Evolutionary conservation across 1,140 invertebrate species (phyloP), one percentile per base, ranked within the genome.

Genomic region (Chelonus insularis): DNA sequence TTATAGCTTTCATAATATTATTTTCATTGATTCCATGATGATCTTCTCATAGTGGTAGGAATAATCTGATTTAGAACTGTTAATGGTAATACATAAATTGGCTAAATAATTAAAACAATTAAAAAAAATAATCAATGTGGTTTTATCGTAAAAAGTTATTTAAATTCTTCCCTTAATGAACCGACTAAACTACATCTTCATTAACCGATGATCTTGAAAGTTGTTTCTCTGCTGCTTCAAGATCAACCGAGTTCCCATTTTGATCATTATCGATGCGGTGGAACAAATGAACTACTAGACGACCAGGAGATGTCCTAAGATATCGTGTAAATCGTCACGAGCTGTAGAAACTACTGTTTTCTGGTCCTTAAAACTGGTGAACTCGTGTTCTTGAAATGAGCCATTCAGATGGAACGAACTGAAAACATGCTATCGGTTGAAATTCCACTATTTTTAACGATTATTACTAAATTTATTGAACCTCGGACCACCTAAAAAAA

Each of bases 361-460:
- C 23, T 18, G 29, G 23, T 48, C 45, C 11, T 50, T 58, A 20
- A 39, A 41, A 56, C 14, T 9, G 21, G 45, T 21, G 36, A 25
- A 41, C 21, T 5, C 55, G 41, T 25, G 55, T 41, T 57, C 32
- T 3, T 43, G 18, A 56, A 57, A 57, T 57, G 23, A 43, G 55
- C 54, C 54, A 56, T 56, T 41, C 54, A 21, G 18, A 18, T 45
- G 23, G 23, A 57, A 57, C 55, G 55, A 57, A 57, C 3, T 16
- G 8, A 14, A 45, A 57, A 57, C 55, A 57, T 47, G 55, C 7
- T 43, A 4, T 18, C 43, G 37, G 41, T 37, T 41, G 12, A 47
- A 57, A 57, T 57, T 57, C 41, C 25, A 1, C 21, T 14, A 20
- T 39, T 5, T 57, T 12, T 41, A 12, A 29, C 23, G 20, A 45